Evolutionary conservation across 2,797 vertebrate genomes (phyloP), one percentile per base, ranked within the genome.

Genomic region (Picus viridis): DNA sequence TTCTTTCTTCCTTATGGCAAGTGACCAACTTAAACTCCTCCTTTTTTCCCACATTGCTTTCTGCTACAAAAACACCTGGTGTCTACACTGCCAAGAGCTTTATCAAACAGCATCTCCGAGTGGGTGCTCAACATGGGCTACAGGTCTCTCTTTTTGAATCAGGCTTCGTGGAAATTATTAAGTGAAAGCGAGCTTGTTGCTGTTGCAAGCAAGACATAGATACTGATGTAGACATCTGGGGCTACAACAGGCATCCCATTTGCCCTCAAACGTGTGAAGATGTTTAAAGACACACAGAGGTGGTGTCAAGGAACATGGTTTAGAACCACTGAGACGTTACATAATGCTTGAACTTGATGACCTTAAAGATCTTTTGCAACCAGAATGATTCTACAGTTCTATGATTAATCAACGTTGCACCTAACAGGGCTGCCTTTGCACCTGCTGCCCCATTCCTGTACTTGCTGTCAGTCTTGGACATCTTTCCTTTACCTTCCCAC

Each of bases 101-200:
- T 62, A 36, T 30, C 69, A 47, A 74, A 47, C 14, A 56, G 22
- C 64, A 16, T 4, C 1, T 43, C 69, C 19, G 19, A 0, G 5
- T 5, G 14, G 5, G 17, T 3, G 10, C 29, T 53, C 2, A 20
- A 10, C 1, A 0, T 10, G 36, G 53, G 34, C 12, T 32, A 7
- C 22, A 18, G 24, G 3, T 45, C 13, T 63, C 71, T 72, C 7
- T 54, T 68, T 27, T 61, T 78, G 16, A 57, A 61, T 0, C 45
- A 9, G 32, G 16, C 34, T 80, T 81, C 16, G 15, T 4, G 39
- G 51, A 63, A 65, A 22, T 11, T 3, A 1, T 1, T 22, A 63
- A 23, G 36, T 7, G 34, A 72, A n/a, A 83, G 16, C 53, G 39
- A 51, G 32, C 2, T 27, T 76, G 30, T 2, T 32, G 39, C n/a